phyloP scores from a whole-genome alignment of 2,888 invertebrate genomes.

The Agrochola litura region DNA sequence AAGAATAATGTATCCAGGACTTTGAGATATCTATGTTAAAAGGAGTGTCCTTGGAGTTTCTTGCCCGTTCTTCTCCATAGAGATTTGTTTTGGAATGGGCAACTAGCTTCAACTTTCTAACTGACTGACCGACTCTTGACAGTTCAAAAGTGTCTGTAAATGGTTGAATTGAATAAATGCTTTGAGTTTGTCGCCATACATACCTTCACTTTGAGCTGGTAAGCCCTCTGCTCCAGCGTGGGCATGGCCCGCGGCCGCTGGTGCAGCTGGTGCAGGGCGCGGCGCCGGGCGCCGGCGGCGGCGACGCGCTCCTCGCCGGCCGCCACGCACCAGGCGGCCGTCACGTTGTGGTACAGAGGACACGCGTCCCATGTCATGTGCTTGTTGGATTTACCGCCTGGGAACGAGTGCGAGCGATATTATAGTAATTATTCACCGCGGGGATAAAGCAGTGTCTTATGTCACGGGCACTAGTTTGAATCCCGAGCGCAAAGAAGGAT shows the following conservation, averaged over 20 bases:
- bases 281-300: slow-evolving; percentile 89
- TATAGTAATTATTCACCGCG: neutral
- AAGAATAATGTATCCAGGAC: too few species aligned
- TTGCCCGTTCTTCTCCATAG: too few species aligned
- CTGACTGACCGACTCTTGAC: too few species aligned
- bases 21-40: too few species aligned
- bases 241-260: slow-evolving; percentile 85
- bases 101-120: too few species aligned
- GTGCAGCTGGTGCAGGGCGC: slow-evolving; percentile 75
- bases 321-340: slow-evolving; percentile 91
- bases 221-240: slow-evolving; percentile 93
- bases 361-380: slow-evolving; percentile 98
- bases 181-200: neutral
- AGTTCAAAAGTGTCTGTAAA: too few species aligned
- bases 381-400: slow-evolving; percentile 93
- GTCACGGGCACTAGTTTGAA: neutral
- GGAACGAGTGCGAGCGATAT: too few species aligned
- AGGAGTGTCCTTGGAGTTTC: too few species aligned
- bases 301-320: slow-evolving; percentile 92
- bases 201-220: slow-evolving; percentile 91
- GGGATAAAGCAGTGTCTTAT: neutral
- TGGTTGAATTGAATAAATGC: too few species aligned
- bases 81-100: too few species aligned
- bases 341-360: slow-evolving; percentile 94
- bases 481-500: neutral